Conservation (phyloP, 2,113 vertebrate genomes). For the Sarotherodon lohbergeri region DNA sequence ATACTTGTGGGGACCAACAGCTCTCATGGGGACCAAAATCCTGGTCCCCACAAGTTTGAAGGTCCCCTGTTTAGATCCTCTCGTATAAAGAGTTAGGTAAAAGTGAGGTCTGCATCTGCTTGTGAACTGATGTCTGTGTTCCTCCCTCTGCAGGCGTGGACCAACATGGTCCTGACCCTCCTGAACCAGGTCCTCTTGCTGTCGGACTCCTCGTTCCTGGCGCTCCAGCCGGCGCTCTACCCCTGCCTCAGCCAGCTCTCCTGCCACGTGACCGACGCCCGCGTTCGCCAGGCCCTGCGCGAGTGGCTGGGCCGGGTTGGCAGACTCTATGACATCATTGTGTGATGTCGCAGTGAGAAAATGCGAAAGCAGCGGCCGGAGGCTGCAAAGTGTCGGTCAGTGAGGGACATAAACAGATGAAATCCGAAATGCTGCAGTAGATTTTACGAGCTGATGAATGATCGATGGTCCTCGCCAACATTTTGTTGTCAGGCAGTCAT, state of each 20-base stretch:
- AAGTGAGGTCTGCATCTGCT: not conserved
- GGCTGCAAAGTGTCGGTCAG: not conserved
- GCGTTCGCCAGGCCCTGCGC: conserved; percentile 88
- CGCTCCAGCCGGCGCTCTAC: conserved; percentile 90
- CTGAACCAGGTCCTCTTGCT: conserved; percentile 92
- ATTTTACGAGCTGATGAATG: not conserved
- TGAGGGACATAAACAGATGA: not conserved
- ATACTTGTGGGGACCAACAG: not conserved
- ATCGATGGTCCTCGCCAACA: not conserved
- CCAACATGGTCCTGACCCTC: conserved; percentile 94
- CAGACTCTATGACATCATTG: conserved; percentile 88
- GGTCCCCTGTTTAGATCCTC: accelerated
- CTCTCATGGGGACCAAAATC: not conserved
- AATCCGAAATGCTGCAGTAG: not conserved
- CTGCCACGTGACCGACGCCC: conserved; percentile 88
- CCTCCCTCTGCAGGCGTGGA: conserved; percentile 83
- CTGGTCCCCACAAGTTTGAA: not conserved
- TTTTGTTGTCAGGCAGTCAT: not conserved
- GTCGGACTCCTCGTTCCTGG: conserved; percentile 84
- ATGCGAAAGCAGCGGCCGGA: not conserved
- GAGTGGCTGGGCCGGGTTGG: conserved; percentile 94
- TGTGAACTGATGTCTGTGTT: not conserved
- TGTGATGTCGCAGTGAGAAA: conserved; percentile 10
- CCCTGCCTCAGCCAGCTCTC: conserved; percentile 95
- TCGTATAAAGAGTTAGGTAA: not conserved